Base-by-base conservation (phyloP, 2,888 invertebrate species). In the Tridacna crocea region DNA sequence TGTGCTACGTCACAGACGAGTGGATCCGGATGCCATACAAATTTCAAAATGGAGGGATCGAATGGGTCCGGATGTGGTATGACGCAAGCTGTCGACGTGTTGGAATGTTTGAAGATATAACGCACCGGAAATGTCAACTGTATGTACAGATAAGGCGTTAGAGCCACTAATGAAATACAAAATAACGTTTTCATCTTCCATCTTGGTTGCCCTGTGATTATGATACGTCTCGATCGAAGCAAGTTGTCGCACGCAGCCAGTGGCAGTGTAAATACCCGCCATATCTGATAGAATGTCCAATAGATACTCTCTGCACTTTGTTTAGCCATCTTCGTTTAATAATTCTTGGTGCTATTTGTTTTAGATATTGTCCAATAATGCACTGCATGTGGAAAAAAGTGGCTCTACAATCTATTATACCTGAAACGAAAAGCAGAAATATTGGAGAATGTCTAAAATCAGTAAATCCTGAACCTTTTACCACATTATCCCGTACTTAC, bases 21-120 rank as follows among this genome's bases (percentile, higher is more conserved):
- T 0, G 87, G 87, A 19, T 82, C 73, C 6, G 85, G 84, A n/a
- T 87, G 77, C 87, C 87, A 87, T 15, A 87, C 87, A 72, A 82
- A 87, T 55, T 83, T 80, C 68, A 87, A 78, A 47, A 84, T 79
- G 17, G 84, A 87, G 15, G 82, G 79, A 48, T 87, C 82, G 48
- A 79, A 87, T 13, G 87, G 87, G 68, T 87, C 72, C 36, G 68
- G 82, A 26, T 48, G 47, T 17, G 87, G 87, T 17, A 87, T 82
- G 27, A 84, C 61, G 61, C 87, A 87, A 6, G 82, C 61, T 13
- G 77, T 61, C 19, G 48, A 76, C 17, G 80, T 66, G 61, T 82
- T 77, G 19, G 80, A 73, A 75, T 87, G 78, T 48, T 83, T 82
- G 72, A 82, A 87, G 13, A 84, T 74, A 27, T 84, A 84, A 6